phyloP scores from a whole-genome alignment of 1,140 invertebrate species.

The Pararge aegeria region DNA sequence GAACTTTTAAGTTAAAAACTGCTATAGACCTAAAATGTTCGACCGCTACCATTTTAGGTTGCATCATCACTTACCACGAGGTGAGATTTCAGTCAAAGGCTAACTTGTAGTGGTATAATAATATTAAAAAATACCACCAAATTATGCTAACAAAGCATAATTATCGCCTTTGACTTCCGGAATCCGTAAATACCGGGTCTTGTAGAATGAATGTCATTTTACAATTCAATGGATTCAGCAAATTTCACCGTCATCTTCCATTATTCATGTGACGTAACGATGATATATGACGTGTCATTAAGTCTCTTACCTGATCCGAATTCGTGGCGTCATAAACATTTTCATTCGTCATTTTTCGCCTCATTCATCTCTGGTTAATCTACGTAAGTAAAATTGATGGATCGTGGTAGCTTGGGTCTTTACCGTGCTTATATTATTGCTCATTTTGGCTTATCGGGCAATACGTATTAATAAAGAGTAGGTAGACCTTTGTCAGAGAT shows the following conservation, averaged over 20 bases:
- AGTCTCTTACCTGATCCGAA: conserved; percentile 52
- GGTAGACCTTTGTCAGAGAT: too few species aligned
- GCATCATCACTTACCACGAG: too few species aligned
- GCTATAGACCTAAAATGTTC: too few species aligned
- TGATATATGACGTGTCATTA: conserved; percentile 61
- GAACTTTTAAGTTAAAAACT: too few species aligned
- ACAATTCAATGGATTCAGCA: conserved; percentile 25
- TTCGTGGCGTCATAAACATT: conserved; percentile 43
- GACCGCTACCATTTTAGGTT: too few species aligned
- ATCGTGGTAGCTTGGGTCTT: neutral
- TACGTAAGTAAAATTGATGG: conserved; percentile 37
- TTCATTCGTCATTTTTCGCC: conserved; percentile 43
- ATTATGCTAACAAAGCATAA: neutral
- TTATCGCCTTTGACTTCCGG: conserved; percentile 2
- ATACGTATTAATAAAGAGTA: too few species aligned
- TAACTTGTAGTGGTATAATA: too few species aligned
- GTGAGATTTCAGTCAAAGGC: too few species aligned
- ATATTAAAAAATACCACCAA: neutral
- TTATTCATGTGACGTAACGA: conserved; percentile 56
- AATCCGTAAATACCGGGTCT: conserved; percentile 12
- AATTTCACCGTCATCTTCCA: conserved; percentile 44
- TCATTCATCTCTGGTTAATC: conserved; percentile 35
- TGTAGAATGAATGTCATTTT: conserved; percentile 23
- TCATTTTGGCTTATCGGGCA: neutral
- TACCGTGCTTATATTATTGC: neutral